Evolutionary conservation across 2,888 invertebrate genomes (phyloP), one percentile per base, ranked within the genome.

Genomic region (Tetropium fuscum): DNA sequence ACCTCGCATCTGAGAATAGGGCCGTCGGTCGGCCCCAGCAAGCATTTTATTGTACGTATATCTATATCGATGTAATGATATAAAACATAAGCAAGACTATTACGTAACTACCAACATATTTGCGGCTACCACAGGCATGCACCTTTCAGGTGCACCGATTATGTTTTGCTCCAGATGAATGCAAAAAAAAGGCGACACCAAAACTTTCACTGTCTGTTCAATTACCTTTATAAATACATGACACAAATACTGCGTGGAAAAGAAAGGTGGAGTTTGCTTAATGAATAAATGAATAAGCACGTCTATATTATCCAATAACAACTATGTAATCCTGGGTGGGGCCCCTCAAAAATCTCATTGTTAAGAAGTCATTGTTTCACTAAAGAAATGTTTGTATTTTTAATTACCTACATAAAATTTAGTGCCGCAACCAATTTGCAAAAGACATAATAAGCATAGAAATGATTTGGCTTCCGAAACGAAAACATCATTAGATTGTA

Each of bases 81-180:
- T 34, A 18, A 32, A 15, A 15, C 11, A 3, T 11, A 25, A 15
- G 27, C 8, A 44, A 44, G 25, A 6, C 8, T 4, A 22, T 48
- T 48, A 48, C 48, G 48, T 48, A 48, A 48, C 20, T 32, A 19
- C 8, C 25, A 8, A 27, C 8, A 44, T 44, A n/a, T n/a, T n/a
- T 44, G 27, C 47, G 30, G 15, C 11, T 22, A 44, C 27, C 16
- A 10, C 27, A 25, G 27, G 48, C 34, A 48, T 48, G 36, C 20
- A 19, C 34, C 7, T 0, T 40, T 51, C 49, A 51, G 51, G 51
- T 51, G 51, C 34, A 40, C 51, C n/a, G n/a, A 11, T 51, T 27
- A 51, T 51, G 38, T 38, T 51, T 51, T 40, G 51, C 34, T 27
- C 51, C 15, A 40, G 51, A 40, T 51, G 10, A n/a, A 20, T 16